A percentile compares a stretch with the other conserved stretches of the same genome.
Conservation (phyloP, 2,797 vertebrate species). For the Gephyroberyx darwinii region DNA sequence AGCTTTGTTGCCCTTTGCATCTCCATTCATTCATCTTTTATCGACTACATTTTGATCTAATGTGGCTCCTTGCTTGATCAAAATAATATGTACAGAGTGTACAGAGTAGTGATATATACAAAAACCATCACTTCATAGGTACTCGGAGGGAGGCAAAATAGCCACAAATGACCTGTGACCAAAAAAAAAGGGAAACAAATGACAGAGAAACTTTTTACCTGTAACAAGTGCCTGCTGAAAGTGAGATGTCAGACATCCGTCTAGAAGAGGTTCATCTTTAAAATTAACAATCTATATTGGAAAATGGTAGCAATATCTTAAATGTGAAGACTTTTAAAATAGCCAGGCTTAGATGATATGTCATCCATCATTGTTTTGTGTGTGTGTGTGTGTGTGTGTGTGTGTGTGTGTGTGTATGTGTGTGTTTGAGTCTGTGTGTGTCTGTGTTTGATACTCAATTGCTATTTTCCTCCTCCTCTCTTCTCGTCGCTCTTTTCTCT, state of each 20-base stretch:
- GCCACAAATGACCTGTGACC: not conserved
- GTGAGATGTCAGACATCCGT: conserved; percentile 26
- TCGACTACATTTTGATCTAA: too few species aligned
- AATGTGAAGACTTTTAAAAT: conserved; percentile 45
- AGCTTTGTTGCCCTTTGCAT: too few species aligned
- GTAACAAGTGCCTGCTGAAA: not conserved
- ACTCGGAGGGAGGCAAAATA: too few species aligned
- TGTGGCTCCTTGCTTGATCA: too few species aligned
- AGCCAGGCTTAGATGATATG: conserved; percentile 36
- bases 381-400: conserved; percentile 12
- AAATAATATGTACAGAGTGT: too few species aligned
- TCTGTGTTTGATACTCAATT: conserved; percentile 39
- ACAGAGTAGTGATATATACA: too few species aligned
- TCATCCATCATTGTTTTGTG: conserved; percentile 58
- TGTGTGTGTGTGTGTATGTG: conserved; percentile 13
- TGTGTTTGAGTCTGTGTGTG: conserved; percentile 14
- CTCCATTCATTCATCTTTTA: too few species aligned
- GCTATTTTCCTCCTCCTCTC: conserved; percentile 31
- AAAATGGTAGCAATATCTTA: conserved; percentile 34
- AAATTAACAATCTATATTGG: conserved; percentile 35
- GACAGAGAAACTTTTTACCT: not conserved
- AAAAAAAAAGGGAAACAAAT: conserved; percentile 17
- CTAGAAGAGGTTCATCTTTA: conserved; percentile 32
- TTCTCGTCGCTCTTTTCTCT: conserved; percentile 19
- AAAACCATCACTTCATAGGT: too few species aligned